Percentiles rank a stretch among this genome's conserved stretches.
Conservation (phyloP, 37 sponge, comb jelly and placozoan species). For the Lycopodina hypogea region DNA sequence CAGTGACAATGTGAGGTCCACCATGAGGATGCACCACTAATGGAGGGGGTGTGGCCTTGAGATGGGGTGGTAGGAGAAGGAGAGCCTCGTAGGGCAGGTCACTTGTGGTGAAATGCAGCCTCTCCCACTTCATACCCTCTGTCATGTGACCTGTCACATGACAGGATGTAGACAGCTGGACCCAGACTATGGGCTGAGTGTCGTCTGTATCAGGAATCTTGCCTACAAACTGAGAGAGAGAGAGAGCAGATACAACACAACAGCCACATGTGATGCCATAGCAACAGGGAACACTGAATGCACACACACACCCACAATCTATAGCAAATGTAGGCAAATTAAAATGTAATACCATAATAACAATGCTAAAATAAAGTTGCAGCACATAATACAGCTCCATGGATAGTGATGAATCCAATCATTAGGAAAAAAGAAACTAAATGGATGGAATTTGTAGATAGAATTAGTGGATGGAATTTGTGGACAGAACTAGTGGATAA, state of each 20-base stretch:
- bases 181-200: background rate
- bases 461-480: too few species aligned
- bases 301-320: too few species aligned
- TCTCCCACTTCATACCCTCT: conserved; percentile 29
- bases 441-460: too few species aligned
- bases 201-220: background rate
- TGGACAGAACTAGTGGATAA: too few species aligned
- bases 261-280: too few species aligned
- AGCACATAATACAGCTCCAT: too few species aligned
- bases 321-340: too few species aligned
- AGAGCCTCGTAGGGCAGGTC: conserved; percentile 54
- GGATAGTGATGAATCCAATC: too few species aligned
- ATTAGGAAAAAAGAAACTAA: too few species aligned
- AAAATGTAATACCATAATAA: too few species aligned
- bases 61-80: conserved; percentile 8
- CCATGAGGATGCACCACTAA: conserved; percentile 41
- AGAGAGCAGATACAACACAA: background rate
- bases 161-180: background rate
- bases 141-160: background rate
- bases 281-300: too few species aligned
- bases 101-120: conserved; percentile 15
- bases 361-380: too few species aligned
- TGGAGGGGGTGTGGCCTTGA: conserved; percentile 3
- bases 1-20: conserved; percentile 66
- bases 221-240: background rate